Evolutionary conservation across 2,113 vertebrate species (phyloP).

Genomic region (Oxyruncus cristatus): DNA sequence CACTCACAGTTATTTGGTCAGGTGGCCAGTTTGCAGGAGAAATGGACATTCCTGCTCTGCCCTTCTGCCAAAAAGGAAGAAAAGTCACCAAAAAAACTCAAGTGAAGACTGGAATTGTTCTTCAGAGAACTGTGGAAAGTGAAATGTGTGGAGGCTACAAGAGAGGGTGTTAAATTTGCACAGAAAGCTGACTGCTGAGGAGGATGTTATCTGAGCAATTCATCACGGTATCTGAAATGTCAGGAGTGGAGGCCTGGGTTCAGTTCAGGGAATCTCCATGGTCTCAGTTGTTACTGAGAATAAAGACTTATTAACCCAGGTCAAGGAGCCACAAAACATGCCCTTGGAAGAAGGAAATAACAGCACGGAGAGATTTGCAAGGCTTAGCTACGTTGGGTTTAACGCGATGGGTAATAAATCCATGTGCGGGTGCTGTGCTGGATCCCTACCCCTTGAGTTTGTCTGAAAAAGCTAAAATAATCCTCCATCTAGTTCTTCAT

Average conservation of each 20-base stretch:
- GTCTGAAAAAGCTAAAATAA: constrained; percentile 10
- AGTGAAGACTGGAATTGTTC: background rate
- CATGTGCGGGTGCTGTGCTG: background rate
- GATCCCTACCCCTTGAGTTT: background rate
- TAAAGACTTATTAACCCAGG: constrained; percentile 62
- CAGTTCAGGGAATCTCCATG: constrained; percentile 12
- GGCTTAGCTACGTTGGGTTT: constrained; percentile 38
- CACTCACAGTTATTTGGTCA: background rate
- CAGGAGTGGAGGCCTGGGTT: background rate
- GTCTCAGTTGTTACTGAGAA: constrained; percentile 37
- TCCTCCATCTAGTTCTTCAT: background rate
- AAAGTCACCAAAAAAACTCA: background rate
- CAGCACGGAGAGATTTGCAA: background rate
- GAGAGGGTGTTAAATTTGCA: background rate
- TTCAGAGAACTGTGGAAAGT: background rate
- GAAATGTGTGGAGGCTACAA: background rate
- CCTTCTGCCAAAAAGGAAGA: background rate
- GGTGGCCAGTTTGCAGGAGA: background rate
- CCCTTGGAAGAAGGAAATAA: constrained; percentile 30
- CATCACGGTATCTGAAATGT: background rate
- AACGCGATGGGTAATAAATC: constrained; percentile 14
- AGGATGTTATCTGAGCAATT: constrained; percentile 35
- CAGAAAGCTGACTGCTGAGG: background rate
- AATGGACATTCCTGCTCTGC: background rate
- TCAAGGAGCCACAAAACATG: constrained; percentile 18